Conservation (phyloP, 2,797 vertebrate species). For the Myotis planiceps region DNA sequence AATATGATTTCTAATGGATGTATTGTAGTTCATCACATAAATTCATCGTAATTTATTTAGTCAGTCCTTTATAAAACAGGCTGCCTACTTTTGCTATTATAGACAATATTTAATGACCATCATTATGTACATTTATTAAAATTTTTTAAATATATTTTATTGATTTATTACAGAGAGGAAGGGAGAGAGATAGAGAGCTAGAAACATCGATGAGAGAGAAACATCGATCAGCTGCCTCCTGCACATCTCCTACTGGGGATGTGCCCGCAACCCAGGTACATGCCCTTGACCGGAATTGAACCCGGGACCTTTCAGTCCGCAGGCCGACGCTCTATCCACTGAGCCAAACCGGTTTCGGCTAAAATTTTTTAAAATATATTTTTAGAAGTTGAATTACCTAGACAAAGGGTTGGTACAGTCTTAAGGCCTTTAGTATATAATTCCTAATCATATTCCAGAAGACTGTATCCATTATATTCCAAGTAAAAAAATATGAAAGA, state of each 20-base stretch:
- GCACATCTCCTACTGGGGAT: too few species aligned
- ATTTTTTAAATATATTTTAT: constrained; percentile 55
- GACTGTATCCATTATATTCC: constrained; percentile 15
- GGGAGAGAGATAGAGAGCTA: too few species aligned
- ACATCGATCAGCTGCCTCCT: too few species aligned
- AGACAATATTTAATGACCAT: background rate
- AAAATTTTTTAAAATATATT: constrained; percentile 47
- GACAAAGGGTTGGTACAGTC: constrained; percentile 5
- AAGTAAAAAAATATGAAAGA: background rate
- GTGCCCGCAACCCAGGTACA: too few species aligned
- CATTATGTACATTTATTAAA: constrained; percentile 37
- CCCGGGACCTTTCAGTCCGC: too few species aligned
- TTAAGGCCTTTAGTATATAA: constrained; percentile 31
- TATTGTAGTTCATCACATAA: constrained; percentile 27
- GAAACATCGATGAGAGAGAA: too few species aligned
- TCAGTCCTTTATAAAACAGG: background rate
- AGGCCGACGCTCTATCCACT: too few species aligned
- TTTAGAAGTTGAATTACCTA: constrained; percentile 52
- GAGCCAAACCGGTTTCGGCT: too few species aligned
- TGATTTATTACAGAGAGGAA: too few species aligned
- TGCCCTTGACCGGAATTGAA: too few species aligned
- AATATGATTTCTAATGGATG: constrained; percentile 37
- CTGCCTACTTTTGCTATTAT: constrained; percentile 11
- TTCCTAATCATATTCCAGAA: constrained; percentile 22
- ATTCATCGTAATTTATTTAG: background rate